Percentiles rank a stretch among this genome's conserved stretches.
Evolutionary conservation across 1,140 invertebrate genomes (phyloP).

Genomic region (Drosophila melanogaster): DNA sequence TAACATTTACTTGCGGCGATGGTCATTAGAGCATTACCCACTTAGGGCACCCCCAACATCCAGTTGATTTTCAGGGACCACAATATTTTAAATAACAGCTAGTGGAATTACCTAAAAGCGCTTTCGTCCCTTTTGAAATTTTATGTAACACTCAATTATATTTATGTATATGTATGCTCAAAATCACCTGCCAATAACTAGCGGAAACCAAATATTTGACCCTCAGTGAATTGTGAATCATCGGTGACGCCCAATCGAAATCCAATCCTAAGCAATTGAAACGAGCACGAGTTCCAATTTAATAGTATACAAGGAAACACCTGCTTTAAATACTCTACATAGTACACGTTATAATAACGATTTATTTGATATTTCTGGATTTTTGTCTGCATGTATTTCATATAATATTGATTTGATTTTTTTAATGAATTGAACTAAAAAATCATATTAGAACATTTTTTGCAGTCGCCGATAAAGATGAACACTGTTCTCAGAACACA

Average conservation of each 20-base stretch:
- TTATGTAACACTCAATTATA: neutral
- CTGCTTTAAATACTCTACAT: conserved; percentile 7
- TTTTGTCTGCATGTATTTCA: no score
- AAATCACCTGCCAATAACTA: conserved; percentile 8
- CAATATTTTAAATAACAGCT: conserved; percentile 3
- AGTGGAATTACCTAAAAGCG: neutral
- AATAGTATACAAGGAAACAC: neutral
- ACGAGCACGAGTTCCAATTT: conserved; percentile 7
- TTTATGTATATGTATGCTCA: neutral
- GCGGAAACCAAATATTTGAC: conserved; percentile 20
- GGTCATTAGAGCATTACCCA: conserved; percentile 40
- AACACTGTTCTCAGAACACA: no score
- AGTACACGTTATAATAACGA: neutral
- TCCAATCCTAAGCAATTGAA: conserved; percentile 30
- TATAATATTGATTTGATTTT: no score
- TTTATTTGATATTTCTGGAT: no score
- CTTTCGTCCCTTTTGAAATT: neutral
- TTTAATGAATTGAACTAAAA: no score
- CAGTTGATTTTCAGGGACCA: conserved; percentile 11
- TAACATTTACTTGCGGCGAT: conserved; percentile 17
- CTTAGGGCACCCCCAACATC: conserved; percentile 9
- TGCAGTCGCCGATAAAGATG: no score
- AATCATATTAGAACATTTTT: no score
- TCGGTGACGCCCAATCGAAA: conserved; percentile 20
- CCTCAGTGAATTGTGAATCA: conserved; percentile 33